Evolutionary conservation across 1,140 invertebrate species (phyloP).

Genomic region (Brachionus manjavacas): DNA sequence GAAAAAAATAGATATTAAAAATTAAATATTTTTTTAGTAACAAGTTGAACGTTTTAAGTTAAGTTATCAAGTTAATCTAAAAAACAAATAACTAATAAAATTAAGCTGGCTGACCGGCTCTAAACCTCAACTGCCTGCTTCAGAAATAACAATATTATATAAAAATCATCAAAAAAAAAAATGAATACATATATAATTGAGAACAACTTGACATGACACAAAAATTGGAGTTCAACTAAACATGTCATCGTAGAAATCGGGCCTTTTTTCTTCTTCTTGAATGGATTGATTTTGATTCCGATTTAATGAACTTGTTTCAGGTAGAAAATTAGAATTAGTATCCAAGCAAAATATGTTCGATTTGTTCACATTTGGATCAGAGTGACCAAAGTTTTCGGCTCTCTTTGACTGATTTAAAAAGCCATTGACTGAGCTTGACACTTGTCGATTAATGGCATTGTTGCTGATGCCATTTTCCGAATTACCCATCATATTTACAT

Average conservation of each 20-base stretch:
- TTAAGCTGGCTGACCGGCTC: not conserved
- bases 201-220: not conserved
- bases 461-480: not conserved
- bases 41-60: not conserved
- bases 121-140: not conserved
- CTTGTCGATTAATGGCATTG: constrained; percentile 7
- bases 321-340: constrained; percentile 20
- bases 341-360: not conserved
- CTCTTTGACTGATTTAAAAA: not conserved
- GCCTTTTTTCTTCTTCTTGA: constrained; percentile 27
- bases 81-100: not conserved
- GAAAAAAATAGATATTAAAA: not conserved
- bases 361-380: constrained; percentile 2
- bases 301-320: not conserved
- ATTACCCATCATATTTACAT: constrained; percentile 34
- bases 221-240: not conserved
- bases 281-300: not conserved
- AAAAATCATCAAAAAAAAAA: constrained; percentile 22
- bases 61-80: not conserved
- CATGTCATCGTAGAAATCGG: constrained; percentile 42
- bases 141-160: not conserved
- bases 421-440: not conserved
- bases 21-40: not conserved
- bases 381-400: not conserved
- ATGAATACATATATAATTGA: not conserved